Percentiles rank a stretch among this genome's conserved stretches.
Evolutionary conservation across 2,888 invertebrate species (phyloP).

Genomic region (Dastarcus helophoroides): DNA sequence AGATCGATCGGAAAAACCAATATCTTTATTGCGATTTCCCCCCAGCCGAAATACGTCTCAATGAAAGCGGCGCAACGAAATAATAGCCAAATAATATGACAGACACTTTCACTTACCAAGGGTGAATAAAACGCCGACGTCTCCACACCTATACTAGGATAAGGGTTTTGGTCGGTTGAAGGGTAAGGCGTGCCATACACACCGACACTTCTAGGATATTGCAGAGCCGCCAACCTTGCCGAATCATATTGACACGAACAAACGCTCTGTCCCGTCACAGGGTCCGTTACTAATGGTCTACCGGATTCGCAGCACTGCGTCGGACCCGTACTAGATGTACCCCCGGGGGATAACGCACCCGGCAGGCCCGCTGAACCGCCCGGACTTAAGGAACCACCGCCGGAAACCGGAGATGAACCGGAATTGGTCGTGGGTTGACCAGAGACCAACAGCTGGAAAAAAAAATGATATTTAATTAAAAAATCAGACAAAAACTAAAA

Average conservation of each 20-base stretch:
- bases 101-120: conserved; percentile 69
- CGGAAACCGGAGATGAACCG: conserved; percentile 67
- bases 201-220: conserved; percentile 70
- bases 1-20: no score
- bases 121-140: conserved; percentile 93
- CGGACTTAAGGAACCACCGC: conserved; percentile 63
- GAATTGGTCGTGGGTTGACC: conserved; percentile 64
- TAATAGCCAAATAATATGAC: no score
- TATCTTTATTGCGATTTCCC: no score
- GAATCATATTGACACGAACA: conserved; percentile 92
- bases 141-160: conserved; percentile 85
- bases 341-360: conserved; percentile 46
- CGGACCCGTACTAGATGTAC: conserved; percentile 32
- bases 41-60: no score
- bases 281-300: conserved; percentile 83
- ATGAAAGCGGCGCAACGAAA: no score
- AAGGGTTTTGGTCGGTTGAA: conserved; percentile 84
- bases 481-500: no score
- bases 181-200: conserved; percentile 83
- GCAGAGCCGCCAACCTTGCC: conserved; percentile 70
- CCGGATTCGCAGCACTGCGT: conserved; percentile 77
- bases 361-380: conserved; percentile 44
- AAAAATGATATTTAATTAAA: conserved; percentile 13
- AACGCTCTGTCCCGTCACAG: conserved; percentile 84
- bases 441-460: conserved; percentile 60